phyloP scores from a whole-genome alignment of 2,888 invertebrate genomes.

The Platycheirus albimanus region DNA sequence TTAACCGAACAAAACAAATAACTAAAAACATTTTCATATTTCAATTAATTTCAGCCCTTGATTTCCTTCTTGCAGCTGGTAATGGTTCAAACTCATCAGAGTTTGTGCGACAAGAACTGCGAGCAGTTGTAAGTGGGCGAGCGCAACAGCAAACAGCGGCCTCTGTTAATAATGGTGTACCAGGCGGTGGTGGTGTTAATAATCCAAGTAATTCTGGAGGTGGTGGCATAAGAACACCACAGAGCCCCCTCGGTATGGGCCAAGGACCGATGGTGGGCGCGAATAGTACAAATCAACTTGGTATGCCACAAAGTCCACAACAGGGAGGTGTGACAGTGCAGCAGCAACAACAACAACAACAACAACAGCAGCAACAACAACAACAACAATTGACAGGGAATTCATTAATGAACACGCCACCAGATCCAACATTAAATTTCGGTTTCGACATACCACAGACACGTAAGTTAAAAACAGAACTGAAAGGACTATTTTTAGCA shows the following conservation, averaged over 20 bases:
- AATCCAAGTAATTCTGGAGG: conserved; percentile 47
- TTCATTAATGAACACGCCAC: conserved; percentile 80
- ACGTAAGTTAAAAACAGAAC: conserved; percentile 78
- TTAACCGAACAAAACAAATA: conserved; percentile 1
- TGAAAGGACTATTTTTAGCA: conserved; percentile 57
- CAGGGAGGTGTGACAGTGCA: conserved; percentile 67
- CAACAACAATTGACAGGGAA: conserved; percentile 77
- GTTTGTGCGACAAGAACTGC: conserved; percentile 95
- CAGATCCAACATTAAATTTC: conserved; percentile 81
- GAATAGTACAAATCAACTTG: conserved; percentile 80
- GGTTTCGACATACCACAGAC: conserved; percentile 80
- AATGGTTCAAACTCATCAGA: conserved; percentile 89
- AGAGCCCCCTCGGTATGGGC: conserved; percentile 80
- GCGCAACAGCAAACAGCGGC: conserved; percentile 84
- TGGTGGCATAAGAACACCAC: conserved; percentile 78
- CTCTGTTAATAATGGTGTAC: conserved; percentile 75
- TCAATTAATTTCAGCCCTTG: conserved; percentile 56
- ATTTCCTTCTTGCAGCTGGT: conserved; percentile 83
- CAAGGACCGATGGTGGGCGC: conserved; percentile 80
- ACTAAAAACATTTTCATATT: conserved; percentile 30
- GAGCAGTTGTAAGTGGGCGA: conserved; percentile 94
- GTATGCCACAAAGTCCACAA: conserved; percentile 75
- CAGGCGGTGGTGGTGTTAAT: conserved; percentile 76
- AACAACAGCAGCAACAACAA: conserved; percentile 70
- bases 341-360: conserved; percentile 73